Base-by-base conservation (phyloP, 2,888 invertebrate genomes). In the Dione juno region DNA sequence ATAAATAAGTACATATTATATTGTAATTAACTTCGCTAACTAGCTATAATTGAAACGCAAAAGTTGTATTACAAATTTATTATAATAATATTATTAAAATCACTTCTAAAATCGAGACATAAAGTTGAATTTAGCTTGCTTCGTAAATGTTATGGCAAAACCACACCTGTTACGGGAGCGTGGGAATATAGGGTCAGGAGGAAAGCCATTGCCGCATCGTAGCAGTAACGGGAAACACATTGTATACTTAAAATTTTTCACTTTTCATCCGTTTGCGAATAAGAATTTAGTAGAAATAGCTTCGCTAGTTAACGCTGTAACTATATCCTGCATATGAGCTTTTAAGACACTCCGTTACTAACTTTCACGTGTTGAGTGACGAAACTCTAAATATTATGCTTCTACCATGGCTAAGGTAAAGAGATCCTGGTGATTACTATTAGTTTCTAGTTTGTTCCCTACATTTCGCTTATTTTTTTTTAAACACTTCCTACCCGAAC, bases 131-230 rank as follows among this genome's bases (percentile, higher is more conserved):
- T 71, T 75, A 7, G 68, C 37, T 50, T 70, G 67, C 19, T 13
- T 11, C 58, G 45, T 64, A 72, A 67, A 59, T 73, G 66, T 68
- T 68, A 67, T 67, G 63, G 61, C 68, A 37, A 63, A 45, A 11
- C 37, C 77, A 77, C 80, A 80, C 80, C 80, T 80, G 80, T 79
- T 79, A 73, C 64, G 50, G 73, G 66, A 78, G 74, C 78, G 80
- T 80, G 79, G 76, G 80, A 79, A 80, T 74, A 59, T 74, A 70
- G 77, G 79, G 77, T 73, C 74, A 73, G 70, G 76, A 77, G 76
- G 78, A 75, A 76, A 73, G 76, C 68, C 76, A 76, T 77, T 76
- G 75, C 69, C 69, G 74, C 75, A 73, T 61, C 71, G 70, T 72
- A 69, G 69, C 66, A 53, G 67, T 73, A 72, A 72, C 71, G 76